Evolutionary conservation across 1,140 invertebrate genomes (phyloP).

Genomic region (Drosophila guanche): DNA sequence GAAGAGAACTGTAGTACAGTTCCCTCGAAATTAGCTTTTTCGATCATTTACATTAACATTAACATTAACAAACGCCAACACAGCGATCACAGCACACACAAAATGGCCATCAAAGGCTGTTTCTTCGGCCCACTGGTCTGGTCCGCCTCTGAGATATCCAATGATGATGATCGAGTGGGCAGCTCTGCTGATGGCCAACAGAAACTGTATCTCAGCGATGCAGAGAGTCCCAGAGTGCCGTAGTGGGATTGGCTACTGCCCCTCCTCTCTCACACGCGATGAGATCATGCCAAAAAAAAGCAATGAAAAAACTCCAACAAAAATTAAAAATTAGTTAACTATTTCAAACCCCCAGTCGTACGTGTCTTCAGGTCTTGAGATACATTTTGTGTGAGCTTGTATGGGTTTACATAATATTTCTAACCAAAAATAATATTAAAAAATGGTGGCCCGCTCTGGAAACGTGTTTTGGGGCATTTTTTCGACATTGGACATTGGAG

Average conservation of each 20-base stretch:
- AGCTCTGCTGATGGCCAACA: conserved; percentile 27
- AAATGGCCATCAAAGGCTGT: conserved; percentile 40
- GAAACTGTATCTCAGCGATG: conserved; percentile 49
- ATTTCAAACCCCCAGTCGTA: conserved; percentile 51
- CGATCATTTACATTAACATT: conserved; percentile 35
- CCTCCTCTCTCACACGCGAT: conserved; percentile 13
- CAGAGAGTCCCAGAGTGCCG: conserved; percentile 12
- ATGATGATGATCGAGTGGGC: conserved; percentile 53
- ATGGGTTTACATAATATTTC: conserved; percentile 34
- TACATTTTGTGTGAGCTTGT: conserved; percentile 1
- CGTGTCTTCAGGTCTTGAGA: conserved; percentile 56
- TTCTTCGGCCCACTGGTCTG: conserved; percentile 29
- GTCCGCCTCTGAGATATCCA: conserved; percentile 32
- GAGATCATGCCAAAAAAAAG: conserved; percentile 55
- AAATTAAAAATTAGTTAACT: conserved; percentile 51
- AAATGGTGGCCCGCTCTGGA: conserved; percentile 64
- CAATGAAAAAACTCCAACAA: conserved; percentile 9
- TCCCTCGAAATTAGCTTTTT: conserved; percentile 27
- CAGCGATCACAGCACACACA: conserved; percentile 11
- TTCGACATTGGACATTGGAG: conserved; percentile 12
- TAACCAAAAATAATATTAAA: conserved; percentile 26
- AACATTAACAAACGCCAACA: conserved; percentile 36
- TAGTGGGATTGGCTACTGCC: conserved; percentile 53
- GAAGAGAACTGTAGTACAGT: conserved; percentile 12
- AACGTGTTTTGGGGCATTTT: conserved; percentile 70